phyloP scores from a whole-genome alignment of 1,140 invertebrate species.

The Drosophila ohnishii region DNA sequence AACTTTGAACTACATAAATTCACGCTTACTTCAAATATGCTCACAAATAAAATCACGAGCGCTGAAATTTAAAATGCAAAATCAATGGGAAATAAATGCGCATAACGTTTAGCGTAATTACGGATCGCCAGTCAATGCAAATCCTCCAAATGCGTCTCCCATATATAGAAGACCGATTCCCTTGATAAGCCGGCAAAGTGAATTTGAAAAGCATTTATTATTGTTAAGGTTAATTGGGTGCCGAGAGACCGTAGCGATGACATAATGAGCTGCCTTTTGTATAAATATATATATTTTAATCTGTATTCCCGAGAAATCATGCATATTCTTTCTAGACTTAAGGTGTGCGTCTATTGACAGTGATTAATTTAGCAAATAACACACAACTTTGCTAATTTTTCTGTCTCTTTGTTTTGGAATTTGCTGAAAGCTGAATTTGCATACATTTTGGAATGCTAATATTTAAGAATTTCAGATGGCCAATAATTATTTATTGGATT shows the following conservation, averaged over 20 bases:
- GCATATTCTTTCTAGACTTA: constrained; percentile 11
- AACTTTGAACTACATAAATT: constrained; percentile 47
- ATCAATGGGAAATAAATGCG: constrained; percentile 71
- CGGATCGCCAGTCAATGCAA: constrained; percentile 40
- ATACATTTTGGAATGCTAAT: constrained; percentile 7
- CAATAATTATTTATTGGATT: constrained; percentile 14
- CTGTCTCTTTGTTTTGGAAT: background rate
- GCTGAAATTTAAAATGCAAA: constrained; percentile 61
- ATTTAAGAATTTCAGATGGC: background rate
- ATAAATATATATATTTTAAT: constrained; percentile 27
- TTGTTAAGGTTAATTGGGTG: constrained; percentile 70
- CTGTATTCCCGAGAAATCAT: constrained; percentile 16
- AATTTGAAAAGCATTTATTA: constrained; percentile 47
- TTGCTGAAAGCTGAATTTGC: background rate
- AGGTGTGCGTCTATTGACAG: constrained; percentile 6
- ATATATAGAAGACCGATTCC: constrained; percentile 20
- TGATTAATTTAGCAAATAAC: constrained; percentile 35
- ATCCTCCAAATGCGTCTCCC: constrained; percentile 28
- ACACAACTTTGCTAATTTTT: constrained; percentile 28
- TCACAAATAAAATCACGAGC: constrained; percentile 51
- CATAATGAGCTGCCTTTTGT: constrained; percentile 46
- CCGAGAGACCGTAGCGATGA: constrained; percentile 33
- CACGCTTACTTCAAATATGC: constrained; percentile 20
- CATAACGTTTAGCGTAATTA: constrained; percentile 79
- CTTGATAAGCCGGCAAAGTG: constrained; percentile 49